These are phyloP conservation scores for Lamprotornis superbus DNA, from an alignment of 2,113 vertebrate species.

Conservation along the genomic window DNA sequence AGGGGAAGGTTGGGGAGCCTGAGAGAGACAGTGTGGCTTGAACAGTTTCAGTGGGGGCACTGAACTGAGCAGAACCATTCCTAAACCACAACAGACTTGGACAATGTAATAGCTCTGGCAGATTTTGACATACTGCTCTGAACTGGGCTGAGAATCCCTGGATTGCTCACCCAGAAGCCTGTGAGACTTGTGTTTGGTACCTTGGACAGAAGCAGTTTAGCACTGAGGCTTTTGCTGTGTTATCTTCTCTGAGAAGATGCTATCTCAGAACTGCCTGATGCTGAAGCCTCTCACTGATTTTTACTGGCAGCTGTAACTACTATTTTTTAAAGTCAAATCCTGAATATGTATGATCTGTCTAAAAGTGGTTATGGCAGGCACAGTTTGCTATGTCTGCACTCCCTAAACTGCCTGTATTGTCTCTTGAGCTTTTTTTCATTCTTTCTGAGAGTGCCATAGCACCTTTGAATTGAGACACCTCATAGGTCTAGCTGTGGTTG, in stretches of 20 bases:
- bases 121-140: neutral
- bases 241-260: neutral
- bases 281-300: neutral
- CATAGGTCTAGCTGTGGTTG: neutral
- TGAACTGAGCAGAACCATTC: neutral
- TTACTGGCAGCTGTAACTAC: neutral
- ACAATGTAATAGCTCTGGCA: neutral
- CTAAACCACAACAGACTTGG: neutral
- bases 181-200: neutral
- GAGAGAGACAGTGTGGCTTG: neutral
- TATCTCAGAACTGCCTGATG: neutral
- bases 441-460: neutral
- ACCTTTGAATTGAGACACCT: neutral
- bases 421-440: neutral
- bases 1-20: rapidly evolving
- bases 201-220: neutral
- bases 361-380: neutral
- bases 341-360: neutral
- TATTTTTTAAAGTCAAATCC: neutral
- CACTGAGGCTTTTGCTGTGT: neutral
- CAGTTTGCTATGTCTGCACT: neutral
- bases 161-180: neutral
- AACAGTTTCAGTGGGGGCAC: neutral
- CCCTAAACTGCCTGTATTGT: neutral
- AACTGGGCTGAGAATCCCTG: neutral